Base-by-base conservation (phyloP, 2,888 invertebrate genomes). In the Isotomurus palustris region DNA sequence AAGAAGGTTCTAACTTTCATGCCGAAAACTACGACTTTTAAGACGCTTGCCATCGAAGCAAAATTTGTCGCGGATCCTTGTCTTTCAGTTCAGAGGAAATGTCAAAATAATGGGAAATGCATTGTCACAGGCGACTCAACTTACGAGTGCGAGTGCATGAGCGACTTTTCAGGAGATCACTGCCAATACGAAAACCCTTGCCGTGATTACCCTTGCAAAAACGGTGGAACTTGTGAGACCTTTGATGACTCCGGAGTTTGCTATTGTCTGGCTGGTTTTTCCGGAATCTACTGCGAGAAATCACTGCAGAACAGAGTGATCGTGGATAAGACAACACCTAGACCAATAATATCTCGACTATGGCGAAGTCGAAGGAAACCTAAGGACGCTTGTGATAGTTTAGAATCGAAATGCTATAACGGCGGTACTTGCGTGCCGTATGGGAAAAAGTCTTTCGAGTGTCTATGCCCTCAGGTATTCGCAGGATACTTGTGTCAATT, bases 21-120 rank as follows among this genome's bases (percentile, higher is more conserved):
- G 32, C 8, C 14, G 32, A 10, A 8, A 32, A 32, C 32, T 32
- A 10, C 32, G 14, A 32, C 32, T 32, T 43, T 28, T 3, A 27
- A 25, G 10, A 29, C 27, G 28, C 24, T 28, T 8, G 29, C 19
- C 6, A 3, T 5, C 4, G 19, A 27, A 21, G 8, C 47, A 3
- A n/a, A 25, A 12, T 4, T 28, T 8, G 14, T 10, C 8, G 17
- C 27, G 3, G 28, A 47, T 29, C 27, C 29, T 8, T 47, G 47
- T 27, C 6, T 8, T 44, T 8, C 6, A 24, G 10, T 22, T 5
- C 10, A 21, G 22, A 27, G 17, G 3, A 47, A 6, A 3, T 53
- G 53, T 41, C 17, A 22, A 19, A 44, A 53, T 44, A 22, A 35
- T 25, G 53, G 45, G 8, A 45, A 44, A n/a, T 53, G 53, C 35